phyloP scores from a whole-genome alignment of 2,797 vertebrate genomes.

The Paguma larvata region DNA sequence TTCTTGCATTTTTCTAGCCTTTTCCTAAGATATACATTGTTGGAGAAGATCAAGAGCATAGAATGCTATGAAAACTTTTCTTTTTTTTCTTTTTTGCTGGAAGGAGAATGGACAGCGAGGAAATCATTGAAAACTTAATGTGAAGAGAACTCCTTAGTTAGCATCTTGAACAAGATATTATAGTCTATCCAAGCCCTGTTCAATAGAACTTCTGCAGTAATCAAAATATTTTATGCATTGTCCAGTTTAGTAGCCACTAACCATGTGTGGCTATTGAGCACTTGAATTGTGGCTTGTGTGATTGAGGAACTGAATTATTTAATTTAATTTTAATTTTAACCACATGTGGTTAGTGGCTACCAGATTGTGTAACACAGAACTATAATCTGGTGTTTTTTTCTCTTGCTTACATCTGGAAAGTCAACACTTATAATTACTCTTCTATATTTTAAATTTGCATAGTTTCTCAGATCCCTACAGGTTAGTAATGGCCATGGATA shows the following conservation, averaged over 20 bases:
- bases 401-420: background rate
- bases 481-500: background rate
- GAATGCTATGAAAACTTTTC: background rate
- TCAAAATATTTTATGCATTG: background rate
- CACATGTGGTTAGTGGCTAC: background rate
- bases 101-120: background rate
- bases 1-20: background rate
- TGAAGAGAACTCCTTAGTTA: background rate
- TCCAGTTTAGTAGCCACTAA: background rate
- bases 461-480: background rate
- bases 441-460: background rate
- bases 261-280: background rate
- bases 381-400: background rate
- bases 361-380: background rate
- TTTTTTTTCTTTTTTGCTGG: background rate
- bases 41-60: background rate
- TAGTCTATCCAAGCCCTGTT: background rate
- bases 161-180: background rate
- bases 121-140: conserved; percentile 7
- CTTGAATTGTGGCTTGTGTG: background rate
- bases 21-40: background rate
- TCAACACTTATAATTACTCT: background rate
- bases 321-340: background rate
- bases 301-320: background rate
- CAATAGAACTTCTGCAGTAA: background rate